Evolutionary conservation across 2,797 vertebrate species (phyloP), one percentile per base, ranked within the genome.

Genomic region (Clamator glandarius): DNA sequence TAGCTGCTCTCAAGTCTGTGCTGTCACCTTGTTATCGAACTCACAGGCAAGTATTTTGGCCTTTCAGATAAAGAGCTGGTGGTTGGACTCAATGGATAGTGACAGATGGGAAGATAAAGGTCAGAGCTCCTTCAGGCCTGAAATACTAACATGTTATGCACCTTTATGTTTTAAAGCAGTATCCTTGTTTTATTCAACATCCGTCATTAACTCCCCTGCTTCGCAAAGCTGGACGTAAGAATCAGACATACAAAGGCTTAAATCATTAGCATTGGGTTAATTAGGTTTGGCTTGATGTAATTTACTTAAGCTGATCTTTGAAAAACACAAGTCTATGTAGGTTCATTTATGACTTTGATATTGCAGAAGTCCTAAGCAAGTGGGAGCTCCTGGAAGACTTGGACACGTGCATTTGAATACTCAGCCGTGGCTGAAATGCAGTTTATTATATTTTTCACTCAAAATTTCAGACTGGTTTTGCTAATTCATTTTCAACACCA

Each of bases 81-180:
- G 1, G 26, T 68, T 67, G 58, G 54, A 29, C 29, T 39, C 48
- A 18, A 24, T 7, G 11, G 70, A 28, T 2, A 0, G 5, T 4
- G 55, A 35, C 7, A 50, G 44, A 54, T 7, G 26, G 13, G 51
- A 61, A 24, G 18, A n/a, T 4, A 14, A 62, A 87, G 52, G 79
- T 51, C 51, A 73, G 89, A 31, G n/a, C 11, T 67, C 46, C 61
- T 72, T 48, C n/a, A 46, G 78, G 44, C 64, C 44, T 63, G 17
- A n/a, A 24, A 19, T 6, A 26, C 11, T 8, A 20, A 17, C 5
- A 1, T 5, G 35, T 15, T 31, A 7, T 0, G 0, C 20, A 17
- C 13, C 7, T 19, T 28, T 51, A 7, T 41, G 39, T 54, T 57
- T 59, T 26, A 72, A 55, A 76, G 50, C 72, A 11, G 11, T 6